Conservation (phyloP, 1,140 invertebrate genomes). For the Neelides sp. region DNA sequence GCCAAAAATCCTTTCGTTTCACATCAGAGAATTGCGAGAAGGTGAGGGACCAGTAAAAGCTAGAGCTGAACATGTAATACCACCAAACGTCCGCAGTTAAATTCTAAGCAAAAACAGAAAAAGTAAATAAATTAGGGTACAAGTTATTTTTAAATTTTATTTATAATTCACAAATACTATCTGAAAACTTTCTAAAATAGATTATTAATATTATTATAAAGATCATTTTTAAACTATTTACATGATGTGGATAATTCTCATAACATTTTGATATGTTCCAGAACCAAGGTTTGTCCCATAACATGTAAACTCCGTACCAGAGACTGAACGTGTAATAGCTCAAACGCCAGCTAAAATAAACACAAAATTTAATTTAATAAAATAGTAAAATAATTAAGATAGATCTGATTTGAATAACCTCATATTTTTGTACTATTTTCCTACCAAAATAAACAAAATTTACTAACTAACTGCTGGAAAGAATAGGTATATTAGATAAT, state of each 20-base stretch:
- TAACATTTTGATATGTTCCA: slow-evolving; percentile 88
- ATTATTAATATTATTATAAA: slow-evolving; percentile 8
- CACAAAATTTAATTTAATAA: no score
- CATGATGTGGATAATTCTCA: slow-evolving; percentile 51
- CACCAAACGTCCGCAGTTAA: no score
- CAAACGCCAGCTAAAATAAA: slow-evolving; percentile 71
- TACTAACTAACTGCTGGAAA: no score
- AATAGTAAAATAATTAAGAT: neutral
- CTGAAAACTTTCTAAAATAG: no score
- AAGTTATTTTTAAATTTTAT: no score
- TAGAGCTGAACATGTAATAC: slow-evolving; percentile 91
- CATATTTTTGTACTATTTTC: neutral
- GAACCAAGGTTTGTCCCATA: slow-evolving; percentile 90
- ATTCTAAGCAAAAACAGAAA: no score
- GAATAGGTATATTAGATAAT: no score
- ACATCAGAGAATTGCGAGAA: slow-evolving; percentile 82
- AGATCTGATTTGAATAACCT: neutral
- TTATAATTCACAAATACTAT: no score
- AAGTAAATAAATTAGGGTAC: no score
- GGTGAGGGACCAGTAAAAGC: slow-evolving; percentile 91
- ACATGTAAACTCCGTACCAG: slow-evolving; percentile 61
- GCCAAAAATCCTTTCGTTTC: slow-evolving; percentile 89
- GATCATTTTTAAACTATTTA: slow-evolving; percentile 25
- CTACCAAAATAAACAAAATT: no score
- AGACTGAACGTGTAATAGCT: slow-evolving; percentile 75